Conservation (phyloP, 2,113 vertebrate genomes). For the Tinamus guttatus region DNA sequence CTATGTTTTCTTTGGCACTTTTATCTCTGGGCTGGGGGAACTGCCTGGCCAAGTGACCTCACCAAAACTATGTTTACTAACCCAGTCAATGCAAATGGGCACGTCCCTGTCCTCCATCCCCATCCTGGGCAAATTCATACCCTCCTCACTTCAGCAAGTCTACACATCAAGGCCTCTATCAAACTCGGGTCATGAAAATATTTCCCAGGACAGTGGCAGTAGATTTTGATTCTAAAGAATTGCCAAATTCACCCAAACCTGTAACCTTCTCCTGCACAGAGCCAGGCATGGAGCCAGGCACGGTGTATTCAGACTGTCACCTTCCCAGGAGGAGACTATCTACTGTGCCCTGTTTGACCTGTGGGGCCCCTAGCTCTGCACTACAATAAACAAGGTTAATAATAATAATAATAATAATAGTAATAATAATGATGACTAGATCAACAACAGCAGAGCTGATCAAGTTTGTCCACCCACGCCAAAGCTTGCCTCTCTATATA, state of each 20-base stretch:
- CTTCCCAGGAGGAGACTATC: not conserved
- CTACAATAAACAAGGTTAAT: not conserved
- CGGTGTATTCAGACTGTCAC: not conserved
- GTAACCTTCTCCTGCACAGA: not conserved
- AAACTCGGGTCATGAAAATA: not conserved
- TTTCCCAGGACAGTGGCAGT: not conserved
- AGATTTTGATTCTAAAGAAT: not conserved
- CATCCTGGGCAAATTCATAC: not conserved
- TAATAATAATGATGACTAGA: not conserved
- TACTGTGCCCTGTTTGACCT: not conserved
- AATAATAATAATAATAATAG: not conserved
- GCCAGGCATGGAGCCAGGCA: too few species aligned
- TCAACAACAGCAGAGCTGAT: not conserved
- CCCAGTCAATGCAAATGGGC: not conserved
- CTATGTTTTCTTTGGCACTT: not conserved
- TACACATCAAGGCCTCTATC: not conserved
- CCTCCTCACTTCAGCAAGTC: not conserved
- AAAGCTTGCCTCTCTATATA: not conserved
- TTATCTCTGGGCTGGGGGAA: not conserved
- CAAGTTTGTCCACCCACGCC: not conserved
- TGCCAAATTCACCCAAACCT: not conserved
- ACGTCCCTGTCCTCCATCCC: not conserved
- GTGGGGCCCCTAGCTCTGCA: not conserved
- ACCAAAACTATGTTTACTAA: not conserved
- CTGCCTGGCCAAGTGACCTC: accelerated